Conservation (phyloP, 2,113 vertebrate genomes). For the Oncorhynchus gorbuscha region DNA sequence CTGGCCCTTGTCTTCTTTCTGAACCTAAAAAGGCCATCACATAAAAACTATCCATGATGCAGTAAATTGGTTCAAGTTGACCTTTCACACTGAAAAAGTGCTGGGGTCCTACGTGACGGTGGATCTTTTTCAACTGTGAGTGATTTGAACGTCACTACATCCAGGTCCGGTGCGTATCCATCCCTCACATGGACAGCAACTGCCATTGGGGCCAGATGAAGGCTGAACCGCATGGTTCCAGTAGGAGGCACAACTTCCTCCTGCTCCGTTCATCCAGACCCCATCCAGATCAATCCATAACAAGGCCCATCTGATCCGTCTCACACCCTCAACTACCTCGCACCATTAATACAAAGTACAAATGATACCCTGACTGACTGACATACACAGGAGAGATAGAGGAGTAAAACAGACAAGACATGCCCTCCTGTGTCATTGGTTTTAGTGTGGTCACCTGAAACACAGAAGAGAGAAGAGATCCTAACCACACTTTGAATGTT, state of each 20-base stretch:
- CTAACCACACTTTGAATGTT: neutral
- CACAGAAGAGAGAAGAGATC: neutral
- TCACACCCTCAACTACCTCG: neutral
- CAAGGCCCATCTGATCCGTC: neutral
- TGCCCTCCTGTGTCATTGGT: neutral
- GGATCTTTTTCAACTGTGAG: neutral
- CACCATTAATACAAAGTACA: neutral
- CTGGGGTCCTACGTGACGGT: neutral
- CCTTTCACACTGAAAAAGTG: neutral
- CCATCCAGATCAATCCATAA: constrained; percentile 6
- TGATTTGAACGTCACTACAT: neutral
- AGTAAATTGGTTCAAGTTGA: neutral
- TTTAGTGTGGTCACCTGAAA: neutral
- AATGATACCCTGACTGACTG: neutral
- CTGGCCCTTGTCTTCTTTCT: too few relatives aligned
- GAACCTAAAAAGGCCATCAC: neutral
- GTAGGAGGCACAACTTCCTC: constrained; percentile 2
- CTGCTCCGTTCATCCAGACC: neutral
- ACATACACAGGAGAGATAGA: neutral
- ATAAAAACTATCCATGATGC: neutral
- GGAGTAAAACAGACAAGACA: neutral
- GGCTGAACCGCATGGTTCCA: neutral
- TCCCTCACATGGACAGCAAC: neutral
- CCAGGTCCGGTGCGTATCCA: neutral
- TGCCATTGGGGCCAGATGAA: constrained; percentile 1